Base-by-base conservation (phyloP, 35 echinoderm and acorn worm genomes). In the Diadema setosum region DNA sequence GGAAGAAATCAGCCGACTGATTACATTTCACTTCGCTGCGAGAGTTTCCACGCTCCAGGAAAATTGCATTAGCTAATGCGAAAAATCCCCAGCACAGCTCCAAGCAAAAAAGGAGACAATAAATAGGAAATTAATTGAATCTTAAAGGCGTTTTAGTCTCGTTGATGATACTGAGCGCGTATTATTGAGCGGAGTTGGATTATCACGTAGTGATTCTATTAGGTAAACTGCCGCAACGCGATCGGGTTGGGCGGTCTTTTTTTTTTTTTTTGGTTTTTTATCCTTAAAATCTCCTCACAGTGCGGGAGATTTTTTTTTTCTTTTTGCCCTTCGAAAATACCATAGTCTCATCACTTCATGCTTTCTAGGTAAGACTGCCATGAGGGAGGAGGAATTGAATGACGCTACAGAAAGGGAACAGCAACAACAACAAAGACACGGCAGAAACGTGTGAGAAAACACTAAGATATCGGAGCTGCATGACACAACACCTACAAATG, bases 61-160 rank as follows among this genome's bases (percentile, higher is more conserved):
- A 78, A 78, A 78, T 78, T 78, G 17, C 73, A 78, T 78, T 78
- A 78, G 73, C 73, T 42, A 78, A 78, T 78, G 73, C 73, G 40
- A 41, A 78, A 78, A 78, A 42, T 44, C 73, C 35, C 33, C 40
- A 78, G 33, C 73, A 41, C 29, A 8, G 73, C 73, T 78, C 40
- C 63, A 67, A 67, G 73, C 73, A 78, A 78, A n/a, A n/a, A 67
- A 26, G 14, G 73, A 78, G 39, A 44, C 63, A 21, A 78, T 33
- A 78, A 44, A 78, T 78, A 35, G 33, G 34, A 78, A 78, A 78
- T 78, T 78, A 44, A 78, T 78, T 78, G 73, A 78, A 78, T 78
- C 40, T 78, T 78, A 78, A 78, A 78, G 73, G 73, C 73, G 73
- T 78, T 78, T 78, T 78, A 44, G 39, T 78, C 73, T 21, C 73